Percentiles rank a stretch among this genome's conserved stretches.
These are phyloP conservation scores for Tylochromis polylepis DNA, from an alignment of 2,113 vertebrate species.

Conservation along the genomic window DNA sequence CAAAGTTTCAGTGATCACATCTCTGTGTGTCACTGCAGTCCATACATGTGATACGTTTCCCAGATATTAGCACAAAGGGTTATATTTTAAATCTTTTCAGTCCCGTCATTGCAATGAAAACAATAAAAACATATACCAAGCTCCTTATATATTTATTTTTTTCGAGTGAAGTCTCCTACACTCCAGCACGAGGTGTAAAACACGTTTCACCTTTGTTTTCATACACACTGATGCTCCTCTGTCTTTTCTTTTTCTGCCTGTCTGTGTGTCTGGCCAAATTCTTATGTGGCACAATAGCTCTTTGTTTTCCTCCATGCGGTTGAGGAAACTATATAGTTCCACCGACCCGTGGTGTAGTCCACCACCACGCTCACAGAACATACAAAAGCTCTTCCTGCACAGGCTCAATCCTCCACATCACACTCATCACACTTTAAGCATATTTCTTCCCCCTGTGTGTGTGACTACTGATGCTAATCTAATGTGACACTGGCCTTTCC, in stretches of 20 bases:
- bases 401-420: background rate
- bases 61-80: background rate
- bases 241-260: background rate
- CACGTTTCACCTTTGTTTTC: background rate
- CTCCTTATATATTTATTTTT: background rate
- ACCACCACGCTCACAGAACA: background rate
- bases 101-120: background rate
- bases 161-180: background rate
- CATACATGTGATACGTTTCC: background rate
- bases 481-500: slow-evolving; percentile 55
- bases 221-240: background rate
- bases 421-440: slow-evolving; percentile 2
- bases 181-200: background rate
- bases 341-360: background rate
- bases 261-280: background rate
- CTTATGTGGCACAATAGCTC: slow-evolving; percentile 20
- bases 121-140: background rate
- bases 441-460: slow-evolving; percentile 14
- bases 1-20: background rate
- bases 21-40: background rate
- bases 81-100: background rate
- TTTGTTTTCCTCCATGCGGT: slow-evolving; percentile 30
- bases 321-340: background rate
- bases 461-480: slow-evolving; percentile 33
- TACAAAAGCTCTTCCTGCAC: background rate